Base-by-base conservation (phyloP, 1,140 invertebrate genomes). In the Brachionus sp. region DNA sequence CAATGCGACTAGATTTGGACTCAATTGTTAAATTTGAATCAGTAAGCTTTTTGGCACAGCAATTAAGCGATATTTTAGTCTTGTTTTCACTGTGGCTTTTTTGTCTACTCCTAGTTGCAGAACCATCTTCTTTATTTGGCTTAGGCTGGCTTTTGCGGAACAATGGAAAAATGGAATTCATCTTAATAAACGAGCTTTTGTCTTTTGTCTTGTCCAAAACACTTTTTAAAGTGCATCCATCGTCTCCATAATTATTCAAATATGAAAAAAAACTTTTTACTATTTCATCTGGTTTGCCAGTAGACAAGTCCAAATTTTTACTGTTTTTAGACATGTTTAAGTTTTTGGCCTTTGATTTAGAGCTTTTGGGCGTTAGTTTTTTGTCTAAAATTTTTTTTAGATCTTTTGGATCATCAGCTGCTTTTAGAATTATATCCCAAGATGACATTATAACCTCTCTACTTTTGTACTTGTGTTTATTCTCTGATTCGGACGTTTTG, bases 201-300 rank as follows among this genome's bases (percentile, higher is more conserved):
- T 66, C 29, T 33, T 70, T 70, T 3, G 66, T 39, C n/a, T 70
- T 70, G 37, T 39, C 37, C 16, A 70, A 10, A n/a, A 13, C 37
- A 19, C 16, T 70, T 23, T 39, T 70, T 10, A 70, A 37, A 19
- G 66, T 70, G 35, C 66, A 70, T 2, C 75, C 75, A 62, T 78
- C 75, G 16, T 78, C 75, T 23, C 75, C 75, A 50, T 78, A 78
- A 50, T 78, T 29, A 62, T 78, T 78, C 7, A 78, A 50, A 78
- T 78, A 78, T 13, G 39, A 50, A 78, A 78, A 78, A 53, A 78
- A 78, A 12, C 53, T 62, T 37, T 78, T 78, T 6, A 78, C 53
- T 37, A 78, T 78, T 78, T 78, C 75, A 37, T 62, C 75, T 12
- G 66, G 66, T 44, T 33, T 37, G 29, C 13, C 37, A 0, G 19